A percentile compares a stretch with the other conserved stretches of the same genome.
Conservation (phyloP, 2,113 vertebrate genomes). For the Atractosteus spatula region DNA sequence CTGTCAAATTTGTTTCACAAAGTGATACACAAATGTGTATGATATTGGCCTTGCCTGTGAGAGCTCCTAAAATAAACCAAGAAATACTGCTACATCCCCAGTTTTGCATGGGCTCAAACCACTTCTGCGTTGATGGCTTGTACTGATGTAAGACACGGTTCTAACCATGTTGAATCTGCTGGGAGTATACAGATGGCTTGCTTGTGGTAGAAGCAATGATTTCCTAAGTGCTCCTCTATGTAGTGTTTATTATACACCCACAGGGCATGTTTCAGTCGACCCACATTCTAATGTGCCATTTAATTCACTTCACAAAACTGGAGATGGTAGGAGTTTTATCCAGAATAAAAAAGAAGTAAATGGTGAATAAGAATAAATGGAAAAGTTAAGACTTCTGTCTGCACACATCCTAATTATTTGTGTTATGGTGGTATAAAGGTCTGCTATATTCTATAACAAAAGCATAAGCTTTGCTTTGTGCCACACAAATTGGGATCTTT, state of each 20-base stretch:
- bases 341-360: neutral
- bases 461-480: neutral
- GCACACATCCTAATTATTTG: neutral
- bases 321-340: neutral
- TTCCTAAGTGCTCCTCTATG: constrained; percentile 26
- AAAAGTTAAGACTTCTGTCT: neutral
- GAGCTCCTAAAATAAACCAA: neutral
- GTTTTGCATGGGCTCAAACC: neutral
- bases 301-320: neutral
- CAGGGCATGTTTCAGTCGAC: neutral
- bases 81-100: neutral
- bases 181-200: constrained; percentile 25
- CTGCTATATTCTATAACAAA: neutral
- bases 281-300: neutral
- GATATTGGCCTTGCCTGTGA: neutral
- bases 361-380: too few relatives aligned
- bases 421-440: neutral
- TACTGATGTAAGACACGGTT: neutral
- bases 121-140: neutral
- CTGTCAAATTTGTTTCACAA: neutral
- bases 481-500: neutral
- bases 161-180: constrained; percentile 8
- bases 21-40: neutral
- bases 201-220: constrained; percentile 20
- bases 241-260: constrained; percentile 15